Percentiles rank a stretch among this genome's conserved stretches.
phyloP scores from a whole-genome alignment of 64 coral and sea anemone species.

The Acropora yongei region DNA sequence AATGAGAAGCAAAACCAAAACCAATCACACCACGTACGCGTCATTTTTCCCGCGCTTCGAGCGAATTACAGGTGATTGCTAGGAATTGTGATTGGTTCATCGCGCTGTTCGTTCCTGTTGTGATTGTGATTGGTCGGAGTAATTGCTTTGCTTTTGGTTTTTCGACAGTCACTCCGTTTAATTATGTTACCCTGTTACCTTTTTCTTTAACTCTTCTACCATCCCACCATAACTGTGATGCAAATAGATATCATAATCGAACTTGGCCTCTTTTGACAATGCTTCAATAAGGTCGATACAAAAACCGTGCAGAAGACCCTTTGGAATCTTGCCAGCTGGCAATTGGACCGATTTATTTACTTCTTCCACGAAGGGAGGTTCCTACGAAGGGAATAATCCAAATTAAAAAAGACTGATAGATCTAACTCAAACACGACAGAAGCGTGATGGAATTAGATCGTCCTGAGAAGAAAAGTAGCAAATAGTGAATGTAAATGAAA shows the following conservation, averaged over 20 bases:
- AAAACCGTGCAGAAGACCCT: slow-evolving; percentile 27
- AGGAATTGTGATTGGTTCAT: too few species aligned
- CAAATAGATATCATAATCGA: slow-evolving; percentile 39
- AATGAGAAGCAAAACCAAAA: too few species aligned
- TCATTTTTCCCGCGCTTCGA: too few species aligned
- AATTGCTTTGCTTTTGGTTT: too few species aligned
- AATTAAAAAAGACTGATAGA: not conserved
- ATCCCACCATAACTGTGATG: slow-evolving; percentile 29
- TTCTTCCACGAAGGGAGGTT: slow-evolving; percentile 32
- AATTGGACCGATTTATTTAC: slow-evolving; percentile 5
- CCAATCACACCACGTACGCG: too few species aligned
- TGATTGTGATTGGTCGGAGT: too few species aligned
- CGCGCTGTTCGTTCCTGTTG: too few species aligned
- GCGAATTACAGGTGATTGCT: not conserved
- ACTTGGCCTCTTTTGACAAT: slow-evolving; percentile 16
- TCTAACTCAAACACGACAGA: too few species aligned
- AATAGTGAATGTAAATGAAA: too few species aligned
- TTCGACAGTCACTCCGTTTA: not conserved
- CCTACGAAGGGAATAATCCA: not conserved
- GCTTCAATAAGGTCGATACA: slow-evolving; percentile 35
- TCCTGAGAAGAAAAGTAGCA: too few species aligned
- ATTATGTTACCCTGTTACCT: slow-evolving; percentile 16
- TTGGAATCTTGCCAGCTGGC: slow-evolving; percentile 23
- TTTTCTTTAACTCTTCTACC: slow-evolving; percentile 17
- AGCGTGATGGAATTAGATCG: too few species aligned